Percentiles rank a stretch among this genome's conserved stretches.
phyloP scores from a whole-genome alignment of 2,797 vertebrate genomes.

The Vultur gryphus region DNA sequence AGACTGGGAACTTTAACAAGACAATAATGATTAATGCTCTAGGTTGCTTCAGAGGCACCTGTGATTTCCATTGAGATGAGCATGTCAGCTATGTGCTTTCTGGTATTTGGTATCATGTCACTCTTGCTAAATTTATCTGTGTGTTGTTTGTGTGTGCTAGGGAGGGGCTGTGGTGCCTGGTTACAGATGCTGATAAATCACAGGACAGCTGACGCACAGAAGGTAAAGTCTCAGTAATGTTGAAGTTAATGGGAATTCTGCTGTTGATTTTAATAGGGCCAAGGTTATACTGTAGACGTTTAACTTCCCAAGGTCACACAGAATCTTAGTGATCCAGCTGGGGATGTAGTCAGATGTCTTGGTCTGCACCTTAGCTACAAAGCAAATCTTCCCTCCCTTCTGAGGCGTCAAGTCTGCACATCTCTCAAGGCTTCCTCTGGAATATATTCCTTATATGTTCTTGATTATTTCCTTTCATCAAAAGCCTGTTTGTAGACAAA shows the following conservation, averaged over 20 bases:
- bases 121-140: neutral
- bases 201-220: neutral
- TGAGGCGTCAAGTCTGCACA: neutral
- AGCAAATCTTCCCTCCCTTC: neutral
- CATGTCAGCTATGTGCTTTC: neutral
- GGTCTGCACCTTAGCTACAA: neutral
- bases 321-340: neutral
- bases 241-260: neutral
- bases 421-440: neutral
- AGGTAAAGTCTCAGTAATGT: neutral
- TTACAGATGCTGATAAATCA: neutral
- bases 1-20: neutral
- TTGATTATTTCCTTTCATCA: neutral
- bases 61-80: neutral
- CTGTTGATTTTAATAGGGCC: neutral
- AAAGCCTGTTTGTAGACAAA: neutral
- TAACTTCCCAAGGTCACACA: neutral
- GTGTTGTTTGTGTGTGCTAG: neutral
- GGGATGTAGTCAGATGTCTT: neutral
- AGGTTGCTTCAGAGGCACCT: neutral
- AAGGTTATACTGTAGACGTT: neutral
- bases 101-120: neutral
- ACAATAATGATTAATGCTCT: neutral
- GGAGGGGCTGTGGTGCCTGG: neutral
- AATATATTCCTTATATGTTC: neutral